Percentiles rank a stretch among this genome's conserved stretches.
These are phyloP conservation scores for Chelonus formosanus DNA, from an alignment of 2,888 invertebrate species.

Conservation along the genomic window DNA sequence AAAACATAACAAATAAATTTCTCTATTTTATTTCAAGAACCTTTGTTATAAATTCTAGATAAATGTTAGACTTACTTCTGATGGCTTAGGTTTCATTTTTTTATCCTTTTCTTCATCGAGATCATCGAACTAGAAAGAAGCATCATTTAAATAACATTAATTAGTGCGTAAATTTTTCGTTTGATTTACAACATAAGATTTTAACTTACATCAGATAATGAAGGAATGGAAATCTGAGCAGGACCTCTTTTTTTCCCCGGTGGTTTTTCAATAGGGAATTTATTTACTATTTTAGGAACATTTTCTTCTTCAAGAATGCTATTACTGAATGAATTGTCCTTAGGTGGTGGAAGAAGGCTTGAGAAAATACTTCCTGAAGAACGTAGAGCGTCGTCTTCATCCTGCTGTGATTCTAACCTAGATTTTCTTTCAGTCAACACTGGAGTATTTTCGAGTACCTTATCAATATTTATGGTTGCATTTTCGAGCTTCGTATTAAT, in stretches of 20 bases:
- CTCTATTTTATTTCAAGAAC: not conserved
- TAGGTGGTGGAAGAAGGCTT: conserved; percentile 67
- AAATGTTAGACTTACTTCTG: conserved; percentile 61
- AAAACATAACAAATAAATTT: conserved; percentile 7
- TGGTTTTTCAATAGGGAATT: conserved; percentile 50
- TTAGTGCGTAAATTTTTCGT: not conserved
- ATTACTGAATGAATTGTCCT: conserved; percentile 27
- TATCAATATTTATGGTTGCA: too few species aligned
- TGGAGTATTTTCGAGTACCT: too few species aligned
- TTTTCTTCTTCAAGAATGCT: conserved; percentile 71
- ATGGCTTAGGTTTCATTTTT: conserved; percentile 65
- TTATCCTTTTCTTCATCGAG: conserved; percentile 66
- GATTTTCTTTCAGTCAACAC: not conserved
- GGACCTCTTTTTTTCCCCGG: conserved; percentile 62
- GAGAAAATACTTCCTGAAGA: conserved; percentile 46
- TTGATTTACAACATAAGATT: not conserved
- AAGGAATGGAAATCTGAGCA: conserved; percentile 76
- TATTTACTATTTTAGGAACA: conserved; percentile 56
- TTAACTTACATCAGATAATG: conserved; percentile 70
- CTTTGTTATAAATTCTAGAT: too few species aligned
- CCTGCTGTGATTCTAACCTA: not conserved
- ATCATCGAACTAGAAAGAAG: conserved; percentile 70
- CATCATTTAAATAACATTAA: conserved; percentile 3
- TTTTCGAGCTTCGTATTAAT: not conserved
- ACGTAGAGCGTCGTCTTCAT: not conserved